These are phyloP conservation scores for Meda fulgida DNA, from an alignment of 2,797 vertebrate species.

Conservation along the genomic window DNA sequence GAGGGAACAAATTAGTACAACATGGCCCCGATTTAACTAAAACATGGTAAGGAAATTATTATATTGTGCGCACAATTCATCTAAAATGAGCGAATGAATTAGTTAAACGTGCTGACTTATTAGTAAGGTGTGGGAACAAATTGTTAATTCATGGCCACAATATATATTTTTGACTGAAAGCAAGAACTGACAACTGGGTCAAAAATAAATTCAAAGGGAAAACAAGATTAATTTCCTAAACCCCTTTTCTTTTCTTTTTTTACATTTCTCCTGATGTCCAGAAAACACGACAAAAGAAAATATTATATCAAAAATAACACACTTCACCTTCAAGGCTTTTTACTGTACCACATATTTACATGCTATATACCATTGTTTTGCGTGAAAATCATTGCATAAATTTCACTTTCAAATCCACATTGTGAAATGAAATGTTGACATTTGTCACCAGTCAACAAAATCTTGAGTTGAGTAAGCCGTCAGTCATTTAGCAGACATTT, in stretches of 20 bases:
- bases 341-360: not conserved
- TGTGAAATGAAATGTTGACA: not conserved
- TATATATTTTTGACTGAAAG: not conserved
- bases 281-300: not conserved
- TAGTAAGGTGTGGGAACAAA: not conserved
- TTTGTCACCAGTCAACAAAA: too few relatives aligned
- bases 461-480: not conserved
- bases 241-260: not conserved
- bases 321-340: not conserved
- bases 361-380: not conserved
- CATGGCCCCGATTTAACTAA: not conserved
- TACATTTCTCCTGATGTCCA: not conserved
- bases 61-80: too few relatives aligned
- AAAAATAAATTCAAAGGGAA: not conserved
- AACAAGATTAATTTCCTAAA: not conserved
- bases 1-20: too few relatives aligned
- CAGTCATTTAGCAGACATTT: not conserved
- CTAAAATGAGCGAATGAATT: not conserved
- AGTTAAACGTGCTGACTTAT: not conserved
- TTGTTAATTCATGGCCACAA: not conserved
- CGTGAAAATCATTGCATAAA: not conserved
- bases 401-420: not conserved
- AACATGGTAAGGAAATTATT: not conserved
- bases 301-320: not conserved
- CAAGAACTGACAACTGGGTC: not conserved